Evolutionary conservation across 1,140 invertebrate genomes (phyloP).

Genomic region (Calliopsis andreniformis): DNA sequence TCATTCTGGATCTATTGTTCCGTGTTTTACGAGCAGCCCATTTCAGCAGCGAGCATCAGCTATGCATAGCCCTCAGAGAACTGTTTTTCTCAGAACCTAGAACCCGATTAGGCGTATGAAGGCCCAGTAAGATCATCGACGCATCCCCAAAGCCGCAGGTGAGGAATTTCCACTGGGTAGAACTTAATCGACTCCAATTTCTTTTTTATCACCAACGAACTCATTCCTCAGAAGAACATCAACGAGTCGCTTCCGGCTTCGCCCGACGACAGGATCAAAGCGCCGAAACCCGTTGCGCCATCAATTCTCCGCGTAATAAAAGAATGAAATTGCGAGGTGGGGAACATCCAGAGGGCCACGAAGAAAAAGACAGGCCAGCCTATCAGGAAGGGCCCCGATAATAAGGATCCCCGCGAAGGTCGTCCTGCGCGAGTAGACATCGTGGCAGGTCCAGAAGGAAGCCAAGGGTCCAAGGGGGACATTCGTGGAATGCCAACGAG

Average conservation of each 20-base stretch:
- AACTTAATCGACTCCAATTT: neutral
- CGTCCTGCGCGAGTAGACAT: slow-evolving; percentile 17
- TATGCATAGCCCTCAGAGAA: no score
- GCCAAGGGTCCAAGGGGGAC: no score
- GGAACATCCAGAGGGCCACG: slow-evolving; percentile 14
- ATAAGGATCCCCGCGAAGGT: slow-evolving; percentile 30
- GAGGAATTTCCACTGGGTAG: no score
- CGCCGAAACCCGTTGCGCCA: slow-evolving; percentile 52
- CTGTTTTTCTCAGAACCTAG: no score
- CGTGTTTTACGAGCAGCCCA: no score
- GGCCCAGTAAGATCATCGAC: no score
- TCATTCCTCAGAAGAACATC: neutral
- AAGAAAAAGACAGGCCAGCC: neutral
- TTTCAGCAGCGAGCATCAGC: no score
- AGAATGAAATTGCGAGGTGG: slow-evolving; percentile 5
- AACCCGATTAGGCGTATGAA: no score
- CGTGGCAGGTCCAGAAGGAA: slow-evolving; percentile 8
- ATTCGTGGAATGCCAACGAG: slow-evolving; percentile 38
- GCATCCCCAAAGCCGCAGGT: no score
- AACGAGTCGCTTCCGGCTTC: slow-evolving; percentile 41
- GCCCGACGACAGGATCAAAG: slow-evolving; percentile 25
- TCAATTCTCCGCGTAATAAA: slow-evolving; percentile 47
- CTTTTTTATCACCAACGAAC: neutral
- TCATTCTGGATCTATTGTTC: no score
- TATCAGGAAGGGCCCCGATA: slow-evolving; percentile 21